These are phyloP conservation scores for Melangyna quadrimaculata DNA, from an alignment of 2,888 invertebrate genomes.

Conservation along the genomic window DNA sequence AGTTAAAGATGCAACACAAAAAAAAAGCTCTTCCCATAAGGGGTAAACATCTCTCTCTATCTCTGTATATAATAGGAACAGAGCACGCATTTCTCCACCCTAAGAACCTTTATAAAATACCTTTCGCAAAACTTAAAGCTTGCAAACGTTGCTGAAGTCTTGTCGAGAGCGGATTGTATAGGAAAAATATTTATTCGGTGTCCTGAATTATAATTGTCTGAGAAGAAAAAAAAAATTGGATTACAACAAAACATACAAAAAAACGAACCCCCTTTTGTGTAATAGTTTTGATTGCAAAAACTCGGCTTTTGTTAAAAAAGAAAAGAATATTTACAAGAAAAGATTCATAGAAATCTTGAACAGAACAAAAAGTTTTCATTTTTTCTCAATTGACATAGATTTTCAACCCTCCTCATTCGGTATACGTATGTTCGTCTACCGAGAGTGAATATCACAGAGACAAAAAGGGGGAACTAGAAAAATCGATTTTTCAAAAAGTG, in stretches of 20 bases:
- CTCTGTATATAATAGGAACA: neutral
- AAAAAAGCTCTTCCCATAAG: constrained; percentile 43
- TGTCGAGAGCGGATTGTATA: constrained; percentile 60
- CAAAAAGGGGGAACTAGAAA: constrained; percentile 41
- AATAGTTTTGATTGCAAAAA: constrained; percentile 46
- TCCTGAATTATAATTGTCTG: constrained; percentile 16
- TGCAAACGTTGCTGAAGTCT: constrained; percentile 70
- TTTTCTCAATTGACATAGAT: constrained; percentile 57
- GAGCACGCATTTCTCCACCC: constrained; percentile 4
- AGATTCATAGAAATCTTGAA: constrained; percentile 60
- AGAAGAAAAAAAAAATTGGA: constrained; percentile 7
- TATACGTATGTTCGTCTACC: constrained; percentile 1
- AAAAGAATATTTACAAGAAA: constrained; percentile 8
- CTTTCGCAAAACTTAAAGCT: constrained; percentile 51
- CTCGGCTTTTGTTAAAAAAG: constrained; percentile 45
- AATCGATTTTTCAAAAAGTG: constrained; percentile 71
- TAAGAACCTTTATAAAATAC: constrained; percentile 50
- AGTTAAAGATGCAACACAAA: constrained; percentile 23
- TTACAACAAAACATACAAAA: neutral
- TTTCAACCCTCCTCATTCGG: constrained; percentile 26
- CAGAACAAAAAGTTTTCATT: constrained; percentile 62
- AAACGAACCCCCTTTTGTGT: constrained; percentile 37
- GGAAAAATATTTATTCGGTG: constrained; percentile 36
- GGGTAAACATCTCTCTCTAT: constrained; percentile 20
- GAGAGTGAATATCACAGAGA: neutral